Evolutionary conservation across 2,113 vertebrate species (phyloP).

Genomic region (Sapayoa aenigma): DNA sequence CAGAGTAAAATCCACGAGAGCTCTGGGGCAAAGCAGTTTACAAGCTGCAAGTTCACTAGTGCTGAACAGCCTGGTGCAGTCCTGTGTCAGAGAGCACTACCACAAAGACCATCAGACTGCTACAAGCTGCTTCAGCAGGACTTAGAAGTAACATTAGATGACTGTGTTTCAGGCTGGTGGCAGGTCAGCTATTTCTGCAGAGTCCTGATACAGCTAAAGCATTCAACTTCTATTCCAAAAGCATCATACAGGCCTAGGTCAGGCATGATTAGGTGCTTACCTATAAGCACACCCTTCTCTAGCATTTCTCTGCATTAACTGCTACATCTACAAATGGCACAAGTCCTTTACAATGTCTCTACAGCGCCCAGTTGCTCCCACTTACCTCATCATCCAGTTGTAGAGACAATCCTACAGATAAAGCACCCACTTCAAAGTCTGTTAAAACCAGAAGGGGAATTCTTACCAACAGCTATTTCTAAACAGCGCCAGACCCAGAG

Average conservation of each 20-base stretch:
- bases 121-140: not conserved
- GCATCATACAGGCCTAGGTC: not conserved
- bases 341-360: not conserved
- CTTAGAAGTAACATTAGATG: not conserved
- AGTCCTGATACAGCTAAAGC: not conserved
- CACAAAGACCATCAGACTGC: not conserved
- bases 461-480: not conserved
- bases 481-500: not conserved
- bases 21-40: not conserved
- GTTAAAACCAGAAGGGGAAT: not conserved
- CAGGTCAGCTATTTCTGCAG: not conserved
- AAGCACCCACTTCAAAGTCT: not conserved
- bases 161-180: rapidly evolving
- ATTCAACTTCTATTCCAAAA: not conserved
- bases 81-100: not conserved
- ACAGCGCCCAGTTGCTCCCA: not conserved
- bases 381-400: not conserved
- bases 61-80: not conserved
- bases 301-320: not conserved
- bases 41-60: not conserved
- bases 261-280: not conserved
- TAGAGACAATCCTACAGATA: not conserved
- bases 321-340: not conserved
- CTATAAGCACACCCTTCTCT: not conserved
- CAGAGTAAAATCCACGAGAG: not conserved